Evolutionary conservation across 2,113 vertebrate genomes (phyloP).

Genomic region (Lucifuga dentata): DNA sequence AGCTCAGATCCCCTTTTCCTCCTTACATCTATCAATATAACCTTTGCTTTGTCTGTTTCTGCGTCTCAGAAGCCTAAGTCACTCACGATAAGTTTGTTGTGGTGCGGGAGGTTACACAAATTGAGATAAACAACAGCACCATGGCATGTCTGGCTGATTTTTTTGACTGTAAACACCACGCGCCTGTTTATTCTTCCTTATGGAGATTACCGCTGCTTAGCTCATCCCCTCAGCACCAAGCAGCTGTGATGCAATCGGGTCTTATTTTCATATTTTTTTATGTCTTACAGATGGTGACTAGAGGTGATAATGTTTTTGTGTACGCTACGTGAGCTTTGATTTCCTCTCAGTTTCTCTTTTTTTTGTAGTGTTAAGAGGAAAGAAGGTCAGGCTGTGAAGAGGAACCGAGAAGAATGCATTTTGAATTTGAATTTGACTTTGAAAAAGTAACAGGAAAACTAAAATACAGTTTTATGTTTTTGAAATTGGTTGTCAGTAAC

Average conservation of each 20-base stretch:
- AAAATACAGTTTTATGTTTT: too few relatives aligned
- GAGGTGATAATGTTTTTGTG: constrained; percentile 22
- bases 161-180: not conserved
- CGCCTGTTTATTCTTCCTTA: constrained; percentile 33
- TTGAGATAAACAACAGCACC: constrained; percentile 21
- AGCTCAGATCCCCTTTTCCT: constrained; percentile 12
- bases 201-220: constrained; percentile 39
- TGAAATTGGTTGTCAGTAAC: too few relatives aligned
- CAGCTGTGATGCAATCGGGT: constrained; percentile 27
- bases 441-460: too few relatives aligned
- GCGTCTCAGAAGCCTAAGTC: too few relatives aligned
- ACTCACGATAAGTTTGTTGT: too few relatives aligned
- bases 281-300: constrained; percentile 44
- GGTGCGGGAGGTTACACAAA: not conserved
- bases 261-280: constrained; percentile 34
- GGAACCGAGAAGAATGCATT: too few relatives aligned
- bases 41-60: constrained; percentile 1
- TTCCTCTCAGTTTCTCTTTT: constrained; percentile 1
- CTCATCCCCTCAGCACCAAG: constrained; percentile 15
- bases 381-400: constrained; percentile 6
- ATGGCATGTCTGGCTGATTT: constrained; percentile 27
- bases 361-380: constrained; percentile 17
- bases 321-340: constrained; percentile 13
- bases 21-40: constrained; percentile 17
- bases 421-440: too few relatives aligned